Base-by-base conservation (phyloP, 2,888 invertebrate genomes). In the Peribatodes rhomboidaria region DNA sequence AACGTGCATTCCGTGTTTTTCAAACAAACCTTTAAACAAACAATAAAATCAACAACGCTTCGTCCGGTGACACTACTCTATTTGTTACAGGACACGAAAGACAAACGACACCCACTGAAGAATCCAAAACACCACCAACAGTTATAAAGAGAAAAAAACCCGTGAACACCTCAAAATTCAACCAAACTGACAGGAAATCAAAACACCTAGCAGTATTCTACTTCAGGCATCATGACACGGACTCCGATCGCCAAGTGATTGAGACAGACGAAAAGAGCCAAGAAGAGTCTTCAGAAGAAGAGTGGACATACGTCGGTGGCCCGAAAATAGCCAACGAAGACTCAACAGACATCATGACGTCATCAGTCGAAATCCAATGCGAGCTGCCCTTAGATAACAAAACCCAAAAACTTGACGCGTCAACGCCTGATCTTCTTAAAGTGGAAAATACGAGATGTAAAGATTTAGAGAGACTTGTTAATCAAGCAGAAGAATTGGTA, bases 181-280 rank as follows among this genome's bases (percentile, higher is more conserved):
- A 95, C 81, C 94, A 96, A 75, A 96, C 97, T 10, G 96, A 96
- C 85, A 94, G 96, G 73, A 96, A 96, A 86, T 96, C 97, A 16
- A 97, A 96, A 85, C 97, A 97, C 85, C 95, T 96, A 84, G 98
- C 96, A 73, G 97, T 96, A 68, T 97, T 96, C 88, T 97, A 98
- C 89, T 97, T 97, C 88, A 96, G 95, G 85, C 98, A 98, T 86
- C 95, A 95, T 86, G 98, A 98, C 84, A 98, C 97, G 13, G 98
- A 98, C 85, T 97, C 97, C 11, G 97, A 97, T 84, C 94, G 94
- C 82, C 95, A 96, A 79, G 92, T 94, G 83, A 85, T 92, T 68
- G 86, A 94, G 80, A 90, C 94, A 55, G 86, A 90, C 49, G 90
- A 91, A 59, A 90, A 91, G 62, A 90, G 89, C 10, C 90, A 90